Evolutionary conservation across 1,140 invertebrate species (phyloP), one percentile per base, ranked within the genome.

Genomic region (Drosophila simulans): DNA sequence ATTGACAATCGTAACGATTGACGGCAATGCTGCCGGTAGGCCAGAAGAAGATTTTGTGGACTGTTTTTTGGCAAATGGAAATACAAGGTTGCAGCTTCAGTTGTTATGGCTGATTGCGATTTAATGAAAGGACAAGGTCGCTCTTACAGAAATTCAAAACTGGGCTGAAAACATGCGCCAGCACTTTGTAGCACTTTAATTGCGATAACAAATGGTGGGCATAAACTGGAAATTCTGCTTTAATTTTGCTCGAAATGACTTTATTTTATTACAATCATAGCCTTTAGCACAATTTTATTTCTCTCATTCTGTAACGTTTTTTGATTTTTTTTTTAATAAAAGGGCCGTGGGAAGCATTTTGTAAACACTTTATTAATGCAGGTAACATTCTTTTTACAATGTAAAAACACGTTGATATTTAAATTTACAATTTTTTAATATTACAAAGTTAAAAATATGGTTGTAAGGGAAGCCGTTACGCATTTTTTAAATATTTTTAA

Each of bases 51-150:
- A 60, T 72, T 60, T 53, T 49, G 49, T 40, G 22, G 10, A 53
- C 58, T 43, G 15, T 46, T 52, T 66, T 75, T 54, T 52, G 31
- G 35, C 52, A 63, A 52, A 65, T 57, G 66, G 64, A 65, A 52
- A 35, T 12, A 51, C 72, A 75, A 75, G 72, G 72, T 65, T 75
- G 25, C 72, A 75, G 71, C 71, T 37, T 75, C 59, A 39, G 34
- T 55, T 62, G 51, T 68, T 51, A 55, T 70, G 22, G 34, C 65
- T 55, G 66, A 68, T 74, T 74, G 53, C 39, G 40, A 27, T 75
- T 73, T 63, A 73, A 63, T 54, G 51, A 53, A 58, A 60, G 48
- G 65, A 34, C 49, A 73, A 73, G 40, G 53, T 51, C 35, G 39
- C 37, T 34, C 27, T 46, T 68, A 48, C 63, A 70, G 60, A 20